These are phyloP conservation scores for Pangasius larnaudii DNA, from an alignment of 2,797 vertebrate genomes.

Conservation along the genomic window DNA sequence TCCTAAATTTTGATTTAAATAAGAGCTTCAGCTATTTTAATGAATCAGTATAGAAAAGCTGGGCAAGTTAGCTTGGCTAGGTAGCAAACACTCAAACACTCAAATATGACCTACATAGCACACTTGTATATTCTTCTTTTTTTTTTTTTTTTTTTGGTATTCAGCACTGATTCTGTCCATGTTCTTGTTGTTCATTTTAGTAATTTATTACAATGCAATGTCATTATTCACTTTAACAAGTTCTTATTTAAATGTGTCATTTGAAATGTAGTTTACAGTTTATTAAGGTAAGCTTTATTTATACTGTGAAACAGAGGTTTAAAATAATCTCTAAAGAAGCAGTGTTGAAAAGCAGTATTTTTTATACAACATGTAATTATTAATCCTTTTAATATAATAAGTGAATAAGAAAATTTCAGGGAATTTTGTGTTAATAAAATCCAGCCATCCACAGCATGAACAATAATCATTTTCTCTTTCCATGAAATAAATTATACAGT, in stretches of 20 bases:
- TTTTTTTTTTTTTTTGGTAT: neutral
- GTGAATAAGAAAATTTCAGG: neutral
- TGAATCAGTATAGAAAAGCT: neutral
- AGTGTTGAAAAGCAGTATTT: neutral
- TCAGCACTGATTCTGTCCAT: neutral
- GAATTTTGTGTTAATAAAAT: conserved; percentile 15
- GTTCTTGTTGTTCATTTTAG: neutral
- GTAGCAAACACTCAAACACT: neutral
- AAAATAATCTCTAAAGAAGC: neutral
- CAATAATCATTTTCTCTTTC: conserved; percentile 18
- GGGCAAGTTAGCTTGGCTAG: neutral
- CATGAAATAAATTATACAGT: conserved; percentile 25
- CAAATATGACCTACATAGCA: neutral
- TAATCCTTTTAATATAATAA: conserved; percentile 10
- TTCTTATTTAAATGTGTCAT: neutral
- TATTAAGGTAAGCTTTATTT: neutral
- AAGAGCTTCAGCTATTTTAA: neutral
- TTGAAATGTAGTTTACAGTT: neutral
- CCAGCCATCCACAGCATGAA: conserved; percentile 17
- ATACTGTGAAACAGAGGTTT: too few relatives aligned
- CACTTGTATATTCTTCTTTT: neutral
- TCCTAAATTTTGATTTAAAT: neutral
- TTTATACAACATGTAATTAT: neutral
- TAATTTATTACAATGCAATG: neutral
- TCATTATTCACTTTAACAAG: neutral